Evolutionary conservation across 2,113 vertebrate genomes (phyloP), one percentile per base, ranked within the genome.

Genomic region (Aix galericulata): DNA sequence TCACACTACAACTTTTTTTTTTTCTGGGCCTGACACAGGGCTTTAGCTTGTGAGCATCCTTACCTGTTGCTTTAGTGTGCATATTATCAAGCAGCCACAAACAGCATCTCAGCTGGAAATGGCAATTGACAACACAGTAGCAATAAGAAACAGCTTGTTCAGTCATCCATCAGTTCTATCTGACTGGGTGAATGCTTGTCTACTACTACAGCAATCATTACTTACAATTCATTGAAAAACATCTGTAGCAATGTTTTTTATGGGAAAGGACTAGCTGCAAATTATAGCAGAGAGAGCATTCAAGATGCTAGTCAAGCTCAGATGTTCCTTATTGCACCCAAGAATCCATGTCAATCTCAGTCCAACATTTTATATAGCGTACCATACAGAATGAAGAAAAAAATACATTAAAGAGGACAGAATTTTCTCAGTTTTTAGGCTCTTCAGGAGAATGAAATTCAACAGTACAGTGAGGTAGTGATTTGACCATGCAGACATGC

Each of bases 61-160:
- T 73, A 62, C 21, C 38, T 86, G 22, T 68, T 86, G 53, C 50
- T 77, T 26, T 29, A 50, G 67, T 6, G 34, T 34, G 53, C 34
- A 86, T 78, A 74, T 95, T 31, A 63, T 26, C 36, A 40, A 63
- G 73, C 1, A 4, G n/a, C 58, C 9, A 31, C 6, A 16, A 91
- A 38, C 6, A 34, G 22, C 8, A 53, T 56, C 85, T 79, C 88
- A 88, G 90, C 90, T 88, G 63, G 82, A 90, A 76, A 83, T 36
- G 21, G 27, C 59, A 96, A 88, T 67, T 66, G 76, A 76, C 82
- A 91, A 26, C 34, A 63, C 8, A 74, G n/a, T 10, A 90, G 68
- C 36, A 71, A 69, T 80, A 90, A 77, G 52, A 80, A 93, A 69
- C 82, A 94, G 68, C 63, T 77, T 93, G 92, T 80, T 90, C 64